These are phyloP conservation scores for Sebastes steindachneri DNA, from an alignment of 2,797 vertebrate species.

Conservation along the genomic window DNA sequence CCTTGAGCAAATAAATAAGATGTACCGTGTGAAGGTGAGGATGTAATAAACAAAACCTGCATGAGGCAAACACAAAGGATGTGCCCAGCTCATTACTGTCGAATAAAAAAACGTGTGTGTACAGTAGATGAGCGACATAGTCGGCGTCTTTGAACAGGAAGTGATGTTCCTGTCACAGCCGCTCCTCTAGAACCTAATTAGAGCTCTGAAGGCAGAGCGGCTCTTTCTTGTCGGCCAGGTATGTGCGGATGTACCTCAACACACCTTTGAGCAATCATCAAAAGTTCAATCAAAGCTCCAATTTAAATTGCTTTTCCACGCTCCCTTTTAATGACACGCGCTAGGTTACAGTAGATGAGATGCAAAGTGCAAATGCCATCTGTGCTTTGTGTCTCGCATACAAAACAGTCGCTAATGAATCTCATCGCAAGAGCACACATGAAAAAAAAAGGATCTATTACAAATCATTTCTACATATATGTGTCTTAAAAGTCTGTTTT, in stretches of 20 bases:
- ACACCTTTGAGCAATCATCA: slow-evolving; percentile 58
- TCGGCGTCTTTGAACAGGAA: slow-evolving; percentile 58
- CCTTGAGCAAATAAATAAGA: slow-evolving; percentile 53
- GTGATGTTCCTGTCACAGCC: slow-evolving; percentile 50
- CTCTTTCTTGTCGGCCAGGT: slow-evolving; percentile 52
- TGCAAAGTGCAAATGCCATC: slow-evolving; percentile 24
- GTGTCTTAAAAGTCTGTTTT: neutral
- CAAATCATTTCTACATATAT: neutral
- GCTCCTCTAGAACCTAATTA: slow-evolving; percentile 70
- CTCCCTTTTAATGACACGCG: slow-evolving; percentile 42
- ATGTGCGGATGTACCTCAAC: slow-evolving; percentile 47
- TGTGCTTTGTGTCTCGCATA: slow-evolving; percentile 8
- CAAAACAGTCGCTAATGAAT: slow-evolving; percentile 30
- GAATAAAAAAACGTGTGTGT: neutral
- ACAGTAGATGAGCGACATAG: slow-evolving; percentile 37
- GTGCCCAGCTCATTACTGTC: slow-evolving; percentile 55
- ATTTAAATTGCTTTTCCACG: slow-evolving; percentile 45
- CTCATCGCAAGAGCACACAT: neutral
- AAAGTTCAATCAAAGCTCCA: slow-evolving; percentile 51
- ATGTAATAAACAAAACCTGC: slow-evolving; percentile 38
- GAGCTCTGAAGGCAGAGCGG: slow-evolving; percentile 47
- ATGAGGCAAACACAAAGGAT: slow-evolving; percentile 31
- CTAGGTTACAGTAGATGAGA: slow-evolving; percentile 14
- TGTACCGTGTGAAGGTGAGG: slow-evolving; percentile 28
- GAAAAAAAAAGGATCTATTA: neutral